Evolutionary conservation across 1,140 invertebrate genomes (phyloP), one percentile per base, ranked within the genome.

Genomic region (Megathymus violae): DNA sequence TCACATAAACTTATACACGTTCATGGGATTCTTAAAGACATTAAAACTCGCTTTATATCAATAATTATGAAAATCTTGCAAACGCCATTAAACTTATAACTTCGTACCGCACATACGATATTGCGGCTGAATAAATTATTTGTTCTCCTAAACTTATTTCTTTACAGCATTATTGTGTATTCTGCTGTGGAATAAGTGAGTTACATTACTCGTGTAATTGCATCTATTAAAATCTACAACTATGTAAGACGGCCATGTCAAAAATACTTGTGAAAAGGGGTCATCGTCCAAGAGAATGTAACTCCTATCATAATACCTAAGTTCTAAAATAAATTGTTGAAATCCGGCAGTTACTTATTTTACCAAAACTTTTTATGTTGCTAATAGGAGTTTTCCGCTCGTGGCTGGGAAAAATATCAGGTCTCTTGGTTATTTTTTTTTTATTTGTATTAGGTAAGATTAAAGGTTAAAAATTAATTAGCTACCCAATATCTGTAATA

Each of bases 181-280:
- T 48, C n/a, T 27, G 25, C 52, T 17, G 16, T 44, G 52, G 43
- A 40, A 56, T 34, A 56, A 22, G 16, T 41, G 9, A 54, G 41
- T 56, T 44, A 31, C 40, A 43, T 56, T 56, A 16, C 31, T 27
- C 22, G 52, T 41, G 36, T 17, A 56, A 56, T 34, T 56, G 43
- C 25, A 44, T 40, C 52, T 40, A 56, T 56, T 56, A 44, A 25
- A 56, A 44, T 25, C 38, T 43, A 56, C 38, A 56, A 56, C 40
- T 31, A 56, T 38, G 52, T 56, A 56, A 44, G 40, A 52, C 14
- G n/a, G 25, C 43, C 40, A 54, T 16, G 51, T 43, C 36, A 41
- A 54, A 41, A 38, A 19, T 9, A 27, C 40, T 10, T n/a, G n/a
- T n/a, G n/a, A n/a, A n/a, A n/a, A 16, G 11, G 36, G n/a, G 10